Evolutionary conservation across 2,113 vertebrate genomes (phyloP), one percentile per base, ranked within the genome.

Genomic region (Trinectes maculatus): DNA sequence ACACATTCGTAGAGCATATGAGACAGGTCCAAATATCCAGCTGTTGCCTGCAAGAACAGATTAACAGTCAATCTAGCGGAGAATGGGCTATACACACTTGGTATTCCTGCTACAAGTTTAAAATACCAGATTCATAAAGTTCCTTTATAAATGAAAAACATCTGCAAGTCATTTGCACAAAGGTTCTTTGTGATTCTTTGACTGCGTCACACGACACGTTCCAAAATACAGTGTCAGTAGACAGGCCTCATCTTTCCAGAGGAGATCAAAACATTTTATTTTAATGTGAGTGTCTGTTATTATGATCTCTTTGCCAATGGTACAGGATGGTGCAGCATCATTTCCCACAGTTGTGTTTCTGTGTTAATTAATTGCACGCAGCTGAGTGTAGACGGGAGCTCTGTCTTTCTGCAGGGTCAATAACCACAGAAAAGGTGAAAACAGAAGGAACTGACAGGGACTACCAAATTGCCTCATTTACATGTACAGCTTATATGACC

Each of bases 371-470:
- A 51, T 56, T 47, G 29, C 5, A 55, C n/a, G 18, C 3, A n/a
- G n/a, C 18, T 39, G 42, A 13, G 13, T 16, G 47, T 21, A 40
- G 54, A 66, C 29, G 51, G 65, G 6, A 56, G 31, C 16, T 51
- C 37, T 15, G 10, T 61, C 31, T 66, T 18, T 42, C 6, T 42
- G 37, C 36, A 66, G 19, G 25, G 26, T 57, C 24, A 58, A 1
- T 39, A 44, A 37, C 28, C 10, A 34, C 46, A 58, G 25, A 42
- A 33, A 58, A 53, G 25, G 22, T 72, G 22, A 67, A 52, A 62
- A 21, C 44, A 52, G 21, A 40, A 37, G 22, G n/a, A 52, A 56
- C n/a, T n/a, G 8, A 57, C 10, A 36, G 7, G 1, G 25, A 39
- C 21, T 51, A 11, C 26, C 16, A 44, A 52, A 40, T 26, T 31